Base-by-base conservation (phyloP, 2,797 vertebrate species). In the Catamblyrhynchus diadema region DNA sequence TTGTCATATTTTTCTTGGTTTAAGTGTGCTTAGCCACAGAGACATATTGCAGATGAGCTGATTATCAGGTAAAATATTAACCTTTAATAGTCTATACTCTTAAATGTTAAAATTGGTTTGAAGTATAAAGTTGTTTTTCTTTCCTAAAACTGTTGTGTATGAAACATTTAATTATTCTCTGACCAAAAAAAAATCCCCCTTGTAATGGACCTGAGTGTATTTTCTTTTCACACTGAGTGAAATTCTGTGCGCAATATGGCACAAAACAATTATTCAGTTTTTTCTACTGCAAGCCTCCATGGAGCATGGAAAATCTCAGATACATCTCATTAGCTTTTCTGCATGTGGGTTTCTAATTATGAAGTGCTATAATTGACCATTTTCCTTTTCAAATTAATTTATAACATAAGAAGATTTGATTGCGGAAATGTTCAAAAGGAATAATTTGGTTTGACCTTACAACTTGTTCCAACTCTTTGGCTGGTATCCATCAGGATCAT, bases 311-410 rank as follows among this genome's bases (percentile, higher is more conserved):
- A 91, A 83, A 88, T 90, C 61, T 94, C 94, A 87, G 69, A 39
- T 88, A 81, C 1, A 1, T 71, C 67, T 90, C 91, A 93, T 94
- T 91, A 94, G 65, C 42, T 86, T 95, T 94, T 88, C 89, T 86
- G 57, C 85, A 78, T 94, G 56, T 72, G 61, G 62, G 33, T 74
- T 57, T 94, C 65, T 94, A 86, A 91, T 94, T 86, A 90, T 74
- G 48, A 96, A 94, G 95, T 96, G 91, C 44, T 92, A 87, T 93
- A 92, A 93, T 94, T 93, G 89, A 95, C 88, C 48, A 67, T 86
- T 94, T 92, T 94, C 56, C 48, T 93, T 93, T 94, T 94, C 81
- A 93, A 94, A 95, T 95, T 86, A 90, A 83, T 94, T 95, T 96
- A 74, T 67, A 85, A 64, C 53, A 50, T 94, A 86, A 80, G 78